A percentile compares a stretch with the other conserved stretches of the same genome.
These are phyloP conservation scores for Loripinus fragilis DNA, from an alignment of 2,888 invertebrate genomes.

Conservation along the genomic window DNA sequence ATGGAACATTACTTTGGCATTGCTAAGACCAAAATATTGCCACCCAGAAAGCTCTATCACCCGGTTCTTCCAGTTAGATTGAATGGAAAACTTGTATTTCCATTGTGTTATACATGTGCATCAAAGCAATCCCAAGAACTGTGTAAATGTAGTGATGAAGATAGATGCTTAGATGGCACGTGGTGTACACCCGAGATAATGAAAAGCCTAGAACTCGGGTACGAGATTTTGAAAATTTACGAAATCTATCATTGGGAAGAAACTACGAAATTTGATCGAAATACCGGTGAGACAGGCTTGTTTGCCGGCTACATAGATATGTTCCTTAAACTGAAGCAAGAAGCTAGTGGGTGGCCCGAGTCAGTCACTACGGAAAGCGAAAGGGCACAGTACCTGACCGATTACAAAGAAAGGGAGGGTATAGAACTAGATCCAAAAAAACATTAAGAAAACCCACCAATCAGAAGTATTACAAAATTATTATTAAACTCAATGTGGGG, in stretches of 20 bases:
- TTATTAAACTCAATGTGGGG: slow-evolving; percentile 26
- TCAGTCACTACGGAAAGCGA: not conserved
- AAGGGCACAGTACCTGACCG: not conserved
- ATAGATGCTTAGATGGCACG: slow-evolving; percentile 74
- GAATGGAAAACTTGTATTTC: too few species aligned
- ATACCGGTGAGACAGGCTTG: slow-evolving; percentile 49
- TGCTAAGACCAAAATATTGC: slow-evolving; percentile 39
- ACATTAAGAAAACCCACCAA: not conserved
- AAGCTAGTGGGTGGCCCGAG: slow-evolving; percentile 9
- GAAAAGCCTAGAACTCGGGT: slow-evolving; percentile 75
- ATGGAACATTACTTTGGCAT: slow-evolving; percentile 44
- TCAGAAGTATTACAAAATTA: slow-evolving; percentile 17
- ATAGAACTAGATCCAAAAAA: too few species aligned
- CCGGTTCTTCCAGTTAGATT: slow-evolving; percentile 70
- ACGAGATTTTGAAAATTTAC: slow-evolving; percentile 72
- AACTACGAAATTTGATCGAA: slow-evolving; percentile 34
- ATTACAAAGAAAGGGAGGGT: slow-evolving; percentile 15
- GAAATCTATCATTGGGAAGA: too few species aligned
- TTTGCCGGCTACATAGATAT: too few species aligned
- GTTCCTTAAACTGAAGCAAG: too few species aligned
- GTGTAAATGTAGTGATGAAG: too few species aligned
- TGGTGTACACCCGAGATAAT: slow-evolving; percentile 80
- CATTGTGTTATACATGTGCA: slow-evolving; percentile 72
- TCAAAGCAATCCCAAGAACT: slow-evolving; percentile 57
- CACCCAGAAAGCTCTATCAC: slow-evolving; percentile 65